Evolutionary conservation across 2,888 invertebrate species (phyloP), one percentile per base, ranked within the genome.

Genomic region (Pseudoips prasinana): DNA sequence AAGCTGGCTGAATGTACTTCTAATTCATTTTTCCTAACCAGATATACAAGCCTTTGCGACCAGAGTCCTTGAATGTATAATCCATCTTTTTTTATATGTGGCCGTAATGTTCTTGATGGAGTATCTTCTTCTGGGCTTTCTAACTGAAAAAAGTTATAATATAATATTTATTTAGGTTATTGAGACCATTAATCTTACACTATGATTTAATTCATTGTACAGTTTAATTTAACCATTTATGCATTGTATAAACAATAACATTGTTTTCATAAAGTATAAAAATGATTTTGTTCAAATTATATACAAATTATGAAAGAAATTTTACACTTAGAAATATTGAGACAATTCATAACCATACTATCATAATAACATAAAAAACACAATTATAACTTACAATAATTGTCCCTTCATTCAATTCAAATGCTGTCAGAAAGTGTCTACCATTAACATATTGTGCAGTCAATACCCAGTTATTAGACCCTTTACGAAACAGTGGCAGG

Each of bases 391-490:
- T 85, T 64, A 89, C 89, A 58, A 86, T 86, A 9, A 89, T 56
- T 38, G 81, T 85, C 9, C 89, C 89, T 61, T 85, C 85, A 64
- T 80, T 85, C 18, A 85, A 53, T 51, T 89, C 87, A 64, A 88
- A 89, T 3, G 88, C 86, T 30, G 89, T 85, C 8, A 89, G 64
- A 37, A 89, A 89, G 65, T 89, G 89, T 54, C 85, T 69, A 9
- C 89, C 89, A 61, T 81, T 84, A 0, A 89, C 88, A 75, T 85
- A 88, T 33, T 89, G 89, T n/a, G 85, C 82, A 24, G 80, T 75
- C 18, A 89, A 52, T 1, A 84, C 72, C 89, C 89, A 89, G 41
- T 82, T 82, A 30, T 85, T 86, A 2, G 82, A 80, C 2, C 81
- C 79, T 44, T 85, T 87, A 4, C 84, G 68, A 47, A 79, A 85